Percentiles rank a stretch among this genome's conserved stretches.
Conservation (phyloP, 2,888 invertebrate species). For the Cyclophora punctaria region DNA sequence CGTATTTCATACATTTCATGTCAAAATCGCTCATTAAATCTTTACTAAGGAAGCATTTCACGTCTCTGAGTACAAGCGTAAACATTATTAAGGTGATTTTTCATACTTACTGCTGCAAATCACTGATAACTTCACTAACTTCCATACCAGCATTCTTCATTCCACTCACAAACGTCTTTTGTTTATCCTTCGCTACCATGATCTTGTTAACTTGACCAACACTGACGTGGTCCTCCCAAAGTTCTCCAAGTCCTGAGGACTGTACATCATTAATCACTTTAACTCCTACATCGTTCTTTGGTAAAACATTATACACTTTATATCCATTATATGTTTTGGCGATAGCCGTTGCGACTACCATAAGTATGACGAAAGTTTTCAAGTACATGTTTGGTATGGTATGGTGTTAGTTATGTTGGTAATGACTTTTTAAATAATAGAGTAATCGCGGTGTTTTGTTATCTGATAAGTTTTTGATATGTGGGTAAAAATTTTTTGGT, state of each 20-base stretch:
- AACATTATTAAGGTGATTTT: too few relatives aligned
- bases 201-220: conserved; percentile 47
- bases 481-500: too few relatives aligned
- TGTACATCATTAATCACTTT: conserved; percentile 56
- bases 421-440: too few relatives aligned
- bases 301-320: conserved; percentile 73
- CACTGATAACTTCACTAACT: conserved; percentile 31
- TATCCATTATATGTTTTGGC: conserved; percentile 69
- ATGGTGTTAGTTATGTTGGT: neutral
- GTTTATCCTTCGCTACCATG: conserved; percentile 42
- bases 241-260: conserved; percentile 44
- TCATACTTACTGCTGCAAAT: conserved; percentile 50
- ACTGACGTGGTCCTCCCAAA: conserved; percentile 45
- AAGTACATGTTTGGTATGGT: conserved; percentile 27
- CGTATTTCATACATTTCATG: too few relatives aligned
- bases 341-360: conserved; percentile 18
- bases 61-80: too few relatives aligned
- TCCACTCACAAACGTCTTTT: conserved; percentile 25
- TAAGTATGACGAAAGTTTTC: conserved; percentile 20
- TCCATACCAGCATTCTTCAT: conserved; percentile 26
- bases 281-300: conserved; percentile 62
- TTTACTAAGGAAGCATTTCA: too few relatives aligned
- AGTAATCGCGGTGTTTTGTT: too few relatives aligned
- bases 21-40: too few relatives aligned
- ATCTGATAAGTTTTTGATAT: too few relatives aligned